Conservation (phyloP, 2,888 invertebrate genomes). For the Cerceris ruficornis region DNA sequence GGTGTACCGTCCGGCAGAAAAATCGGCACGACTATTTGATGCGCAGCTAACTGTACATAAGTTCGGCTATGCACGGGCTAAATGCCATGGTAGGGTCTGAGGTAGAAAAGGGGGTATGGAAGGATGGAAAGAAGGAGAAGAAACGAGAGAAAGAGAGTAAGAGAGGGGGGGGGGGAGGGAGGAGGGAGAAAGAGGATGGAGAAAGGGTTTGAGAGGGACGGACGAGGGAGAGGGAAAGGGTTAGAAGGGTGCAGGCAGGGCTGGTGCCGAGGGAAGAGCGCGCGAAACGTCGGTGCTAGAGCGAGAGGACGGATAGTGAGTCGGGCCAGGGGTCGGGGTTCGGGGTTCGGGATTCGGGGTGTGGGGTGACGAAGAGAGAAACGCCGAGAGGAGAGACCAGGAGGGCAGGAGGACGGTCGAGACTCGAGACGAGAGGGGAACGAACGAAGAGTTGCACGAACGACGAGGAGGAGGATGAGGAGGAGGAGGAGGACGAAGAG, state of each 20-base stretch:
- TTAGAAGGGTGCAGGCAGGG: slow-evolving; percentile 48
- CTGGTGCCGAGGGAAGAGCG: slow-evolving; percentile 34
- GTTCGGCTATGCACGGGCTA: slow-evolving; percentile 77
- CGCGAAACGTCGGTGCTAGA: slow-evolving; percentile 31
- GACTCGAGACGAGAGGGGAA: slow-evolving; percentile 52
- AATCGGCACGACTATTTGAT: slow-evolving; percentile 72
- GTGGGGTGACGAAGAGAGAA: slow-evolving; percentile 52
- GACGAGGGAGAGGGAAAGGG: slow-evolving; percentile 39
- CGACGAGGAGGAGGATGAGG: slow-evolving; percentile 52
- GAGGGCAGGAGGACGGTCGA: slow-evolving; percentile 52
- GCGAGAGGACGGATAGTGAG: slow-evolving; percentile 31
- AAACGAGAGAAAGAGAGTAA: slow-evolving; percentile 15
- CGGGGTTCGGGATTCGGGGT: slow-evolving; percentile 53
- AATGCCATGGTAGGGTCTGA: slow-evolving; percentile 70
- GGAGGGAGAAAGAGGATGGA: slow-evolving; percentile 33
- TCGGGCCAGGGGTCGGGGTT: slow-evolving; percentile 26
- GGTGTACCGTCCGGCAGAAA: slow-evolving; percentile 56
- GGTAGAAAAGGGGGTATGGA: slow-evolving; percentile 56
- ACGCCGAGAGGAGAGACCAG: slow-evolving; percentile 37
- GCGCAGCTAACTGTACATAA: slow-evolving; percentile 78
- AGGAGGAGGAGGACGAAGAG: slow-evolving; percentile 30
- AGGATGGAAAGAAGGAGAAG: slow-evolving; percentile 53
- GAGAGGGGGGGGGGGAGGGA: background rate
- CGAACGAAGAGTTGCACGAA: slow-evolving; percentile 42
- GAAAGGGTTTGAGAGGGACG: slow-evolving; percentile 47